phyloP scores from a whole-genome alignment of 2,797 vertebrate genomes.

The Gadopsis marmoratus region DNA sequence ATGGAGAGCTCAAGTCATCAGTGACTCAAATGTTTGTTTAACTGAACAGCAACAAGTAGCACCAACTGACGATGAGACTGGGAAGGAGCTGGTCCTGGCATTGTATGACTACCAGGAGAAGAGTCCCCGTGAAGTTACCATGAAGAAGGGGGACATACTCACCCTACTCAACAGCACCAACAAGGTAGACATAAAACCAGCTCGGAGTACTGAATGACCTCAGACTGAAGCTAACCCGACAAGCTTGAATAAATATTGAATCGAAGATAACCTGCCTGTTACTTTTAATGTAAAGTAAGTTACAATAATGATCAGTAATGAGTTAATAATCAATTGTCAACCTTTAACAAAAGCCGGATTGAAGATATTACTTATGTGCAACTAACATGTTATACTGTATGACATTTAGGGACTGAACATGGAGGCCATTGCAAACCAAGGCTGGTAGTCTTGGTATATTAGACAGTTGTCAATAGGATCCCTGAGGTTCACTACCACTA shows the following conservation, averaged over 20 bases:
- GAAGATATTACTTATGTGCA: not conserved
- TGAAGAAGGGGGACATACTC: slow-evolving; percentile 99
- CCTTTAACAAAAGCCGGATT: not conserved
- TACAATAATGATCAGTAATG: not conserved
- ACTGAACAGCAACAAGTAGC: slow-evolving; percentile 97
- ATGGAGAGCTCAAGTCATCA: not conserved
- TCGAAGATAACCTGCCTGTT: not conserved
- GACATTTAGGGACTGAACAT: not conserved
- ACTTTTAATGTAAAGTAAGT: not conserved
- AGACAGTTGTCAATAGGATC: not conserved
- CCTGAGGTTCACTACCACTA: not conserved
- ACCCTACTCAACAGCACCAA: slow-evolving; percentile 99
- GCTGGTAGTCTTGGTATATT: too few species aligned
- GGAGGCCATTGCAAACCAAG: too few species aligned
- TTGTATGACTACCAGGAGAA: slow-evolving; percentile 99
- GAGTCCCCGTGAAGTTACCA: slow-evolving; percentile 98
- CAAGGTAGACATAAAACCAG: slow-evolving; percentile 84
- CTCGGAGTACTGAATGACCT: not conserved
- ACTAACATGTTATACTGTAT: not conserved
- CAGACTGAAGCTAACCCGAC: not conserved
- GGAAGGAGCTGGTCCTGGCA: slow-evolving; percentile 96
- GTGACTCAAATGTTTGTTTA: slow-evolving; percentile 19
- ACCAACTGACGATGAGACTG: slow-evolving; percentile 98
- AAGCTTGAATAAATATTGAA: not conserved
- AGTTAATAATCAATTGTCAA: not conserved